Conservation (phyloP, 2,888 invertebrate genomes). For the Chrysolina oricalcia region DNA sequence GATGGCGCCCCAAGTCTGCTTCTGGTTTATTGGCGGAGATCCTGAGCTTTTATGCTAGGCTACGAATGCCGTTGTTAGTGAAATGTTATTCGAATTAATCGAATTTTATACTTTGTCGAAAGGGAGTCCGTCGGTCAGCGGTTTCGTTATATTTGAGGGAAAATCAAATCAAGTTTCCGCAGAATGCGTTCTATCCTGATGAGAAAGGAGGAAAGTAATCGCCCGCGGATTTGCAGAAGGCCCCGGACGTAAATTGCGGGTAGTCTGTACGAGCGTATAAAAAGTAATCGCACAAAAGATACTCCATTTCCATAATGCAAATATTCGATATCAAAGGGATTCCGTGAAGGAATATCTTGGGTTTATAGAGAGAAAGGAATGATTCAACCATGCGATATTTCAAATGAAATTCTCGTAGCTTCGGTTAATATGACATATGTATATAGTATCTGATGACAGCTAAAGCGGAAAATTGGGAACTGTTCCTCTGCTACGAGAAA, state of each 20-base stretch:
- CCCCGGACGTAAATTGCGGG: slow-evolving; percentile 50
- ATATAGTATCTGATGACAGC: background rate
- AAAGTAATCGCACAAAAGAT: slow-evolving; percentile 55
- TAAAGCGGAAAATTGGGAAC: no score
- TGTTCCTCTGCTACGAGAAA: no score
- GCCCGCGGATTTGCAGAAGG: slow-evolving; percentile 57
- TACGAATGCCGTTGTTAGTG: slow-evolving; percentile 57
- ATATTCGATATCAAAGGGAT: slow-evolving; percentile 47
- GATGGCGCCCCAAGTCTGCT: background rate
- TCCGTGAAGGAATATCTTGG: slow-evolving; percentile 46
- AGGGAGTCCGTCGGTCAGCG: slow-evolving; percentile 62
- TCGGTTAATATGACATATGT: background rate
- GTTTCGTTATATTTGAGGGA: slow-evolving; percentile 60
- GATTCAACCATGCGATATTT: slow-evolving; percentile 16
- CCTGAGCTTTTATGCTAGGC: slow-evolving; percentile 62
- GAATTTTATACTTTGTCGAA: slow-evolving; percentile 67
- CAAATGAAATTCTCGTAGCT: slow-evolving; percentile 5
- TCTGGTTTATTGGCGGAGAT: slow-evolving; percentile 61
- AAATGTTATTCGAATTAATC: slow-evolving; percentile 67
- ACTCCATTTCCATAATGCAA: slow-evolving; percentile 56
- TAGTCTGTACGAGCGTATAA: slow-evolving; percentile 55
- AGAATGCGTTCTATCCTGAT: slow-evolving; percentile 60
- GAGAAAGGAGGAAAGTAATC: slow-evolving; percentile 60
- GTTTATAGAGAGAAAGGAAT: background rate
- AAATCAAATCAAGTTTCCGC: slow-evolving; percentile 61